These are phyloP conservation scores for Hyles euphorbiae DNA, from an alignment of 1,140 invertebrate species.

Conservation along the genomic window DNA sequence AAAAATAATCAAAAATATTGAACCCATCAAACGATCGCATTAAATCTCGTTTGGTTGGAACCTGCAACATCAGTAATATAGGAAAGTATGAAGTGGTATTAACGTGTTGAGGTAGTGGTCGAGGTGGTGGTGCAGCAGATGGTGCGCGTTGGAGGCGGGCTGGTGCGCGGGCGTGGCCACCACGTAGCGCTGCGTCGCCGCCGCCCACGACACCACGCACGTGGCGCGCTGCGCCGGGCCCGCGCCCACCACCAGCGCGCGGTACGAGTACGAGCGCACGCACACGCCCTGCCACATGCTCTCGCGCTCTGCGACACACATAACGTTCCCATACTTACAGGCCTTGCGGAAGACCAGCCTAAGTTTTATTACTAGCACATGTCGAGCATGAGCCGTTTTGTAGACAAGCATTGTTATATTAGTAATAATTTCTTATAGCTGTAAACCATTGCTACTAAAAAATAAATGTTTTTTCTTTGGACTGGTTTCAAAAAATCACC, in stretches of 20 bases:
- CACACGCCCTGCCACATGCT: slow-evolving; percentile 62
- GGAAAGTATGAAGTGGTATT: not conserved
- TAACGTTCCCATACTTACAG: no score
- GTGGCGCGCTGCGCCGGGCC: slow-evolving; percentile 60
- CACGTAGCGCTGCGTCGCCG: slow-evolving; percentile 51
- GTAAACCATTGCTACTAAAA: no score
- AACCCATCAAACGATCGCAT: no score
- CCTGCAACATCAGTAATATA: not conserved
- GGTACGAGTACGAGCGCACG: slow-evolving; percentile 71
- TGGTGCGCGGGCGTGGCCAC: slow-evolving; percentile 69
- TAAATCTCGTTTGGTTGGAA: no score
- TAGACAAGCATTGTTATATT: no score
- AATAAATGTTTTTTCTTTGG: no score
- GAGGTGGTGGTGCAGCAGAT: slow-evolving; percentile 67
- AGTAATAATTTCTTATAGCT: no score
- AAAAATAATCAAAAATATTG: no score
- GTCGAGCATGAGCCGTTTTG: no score
- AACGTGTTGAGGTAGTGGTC: slow-evolving; percentile 69
- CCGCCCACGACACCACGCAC: slow-evolving; percentile 61
- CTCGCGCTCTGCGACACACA: slow-evolving; percentile 51
- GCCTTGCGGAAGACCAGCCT: no score
- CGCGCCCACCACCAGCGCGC: slow-evolving; percentile 65
- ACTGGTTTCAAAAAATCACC: no score
- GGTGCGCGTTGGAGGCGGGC: slow-evolving; percentile 69
- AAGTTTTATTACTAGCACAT: no score